Evolutionary conservation across 2,797 vertebrate species (phyloP), one percentile per base, ranked within the genome.

Genomic region (Schizothorax lantsangensis): DNA sequence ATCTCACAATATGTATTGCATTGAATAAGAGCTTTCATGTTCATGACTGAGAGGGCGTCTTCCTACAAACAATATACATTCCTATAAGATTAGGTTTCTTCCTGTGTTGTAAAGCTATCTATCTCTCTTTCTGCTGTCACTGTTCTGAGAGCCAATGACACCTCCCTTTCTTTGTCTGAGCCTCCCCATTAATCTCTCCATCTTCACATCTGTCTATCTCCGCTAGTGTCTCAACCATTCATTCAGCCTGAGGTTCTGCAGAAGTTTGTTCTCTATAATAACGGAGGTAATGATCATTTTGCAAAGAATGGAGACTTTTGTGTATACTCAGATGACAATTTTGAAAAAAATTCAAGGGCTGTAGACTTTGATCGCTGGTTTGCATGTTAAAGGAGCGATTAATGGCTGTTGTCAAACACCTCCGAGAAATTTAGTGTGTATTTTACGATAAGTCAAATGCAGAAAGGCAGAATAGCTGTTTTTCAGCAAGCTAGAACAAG

Each of bases 121-220:
- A 26, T 71, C 19, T 73, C 21, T 62, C 33, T 38, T 72, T 83
- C 36, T 4, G 2, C 52, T 79, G 49, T 72, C 73, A 59, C 49
- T 79, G 26, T 43, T 68, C 81, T 62, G 38, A 52, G 62, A 69
- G 47, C 8, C 40, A 38, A 33, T 11, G 2, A 82, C 74, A 87
- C 49, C 62, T 87, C 74, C 38, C 26, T 83, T 78, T 81, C 62
- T 57, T 52, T 80, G 84, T 84, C 72, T 74, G 45, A 30, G 33
- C 45, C 43, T 66, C 26, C 68, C 69, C 45, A 72, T 64, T 38
- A 78, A 73, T 85, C 72, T 87, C 19, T 36, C 38, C 26, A 21
- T 66, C 72, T 72, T 43, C 33, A n/a, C 62, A 80, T 86, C 85
- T 86, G 75, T 77, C 81, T 38, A 71, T 86, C 81, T 80, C 78